These are phyloP conservation scores for Xestoiulus laeticollis DNA, from an alignment of 2,888 invertebrate species.

Conservation along the genomic window DNA sequence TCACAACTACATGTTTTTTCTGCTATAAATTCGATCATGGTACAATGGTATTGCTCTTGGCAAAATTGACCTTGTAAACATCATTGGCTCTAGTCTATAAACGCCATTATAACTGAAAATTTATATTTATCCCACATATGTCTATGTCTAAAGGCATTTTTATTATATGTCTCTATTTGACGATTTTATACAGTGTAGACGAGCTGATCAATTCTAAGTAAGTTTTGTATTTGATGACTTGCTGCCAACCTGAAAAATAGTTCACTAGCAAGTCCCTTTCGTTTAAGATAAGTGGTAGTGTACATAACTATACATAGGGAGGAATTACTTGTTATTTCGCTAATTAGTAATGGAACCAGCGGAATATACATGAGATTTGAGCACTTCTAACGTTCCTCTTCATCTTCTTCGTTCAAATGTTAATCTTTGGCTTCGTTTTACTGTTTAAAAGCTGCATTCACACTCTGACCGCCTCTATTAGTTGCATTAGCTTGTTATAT, in stretches of 20 bases:
- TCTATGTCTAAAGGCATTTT: neutral
- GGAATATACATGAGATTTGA: conserved; percentile 31
- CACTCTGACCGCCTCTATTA: neutral
- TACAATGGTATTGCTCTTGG: neutral
- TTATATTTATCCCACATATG: neutral
- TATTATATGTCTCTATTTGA: neutral
- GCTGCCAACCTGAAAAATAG: neutral
- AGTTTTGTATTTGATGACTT: neutral
- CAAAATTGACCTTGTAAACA: neutral
- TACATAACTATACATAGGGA: conserved; percentile 43
- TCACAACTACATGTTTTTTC: neutral
- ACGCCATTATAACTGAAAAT: neutral
- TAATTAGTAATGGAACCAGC: conserved; percentile 18
- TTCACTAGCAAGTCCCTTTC: neutral
- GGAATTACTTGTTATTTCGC: conserved; percentile 17
- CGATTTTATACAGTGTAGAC: neutral
- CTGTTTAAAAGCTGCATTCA: neutral
- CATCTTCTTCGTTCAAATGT: neutral
- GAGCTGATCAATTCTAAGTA: neutral
- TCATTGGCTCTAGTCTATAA: neutral
- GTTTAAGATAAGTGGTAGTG: neutral
- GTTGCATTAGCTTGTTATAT: conserved; percentile 31
- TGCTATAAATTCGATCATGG: neutral
- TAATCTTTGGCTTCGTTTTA: neutral
- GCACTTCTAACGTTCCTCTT: conserved; percentile 9